phyloP scores from a whole-genome alignment of 2,888 invertebrate genomes.

The Notodonta ziczac region DNA sequence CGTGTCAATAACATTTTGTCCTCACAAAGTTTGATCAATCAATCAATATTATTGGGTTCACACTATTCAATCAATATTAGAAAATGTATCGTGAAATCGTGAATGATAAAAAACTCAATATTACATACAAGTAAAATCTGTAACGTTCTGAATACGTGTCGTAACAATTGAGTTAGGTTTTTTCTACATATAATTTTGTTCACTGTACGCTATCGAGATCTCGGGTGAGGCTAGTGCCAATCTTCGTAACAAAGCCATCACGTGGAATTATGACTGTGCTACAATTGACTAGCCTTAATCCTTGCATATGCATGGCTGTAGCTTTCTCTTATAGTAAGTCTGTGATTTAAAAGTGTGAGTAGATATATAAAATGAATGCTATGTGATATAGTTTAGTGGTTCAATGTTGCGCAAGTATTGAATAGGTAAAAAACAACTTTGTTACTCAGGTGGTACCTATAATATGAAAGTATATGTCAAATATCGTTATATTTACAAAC shows the following conservation, averaged over 20 bases:
- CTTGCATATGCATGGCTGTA: conserved; percentile 11
- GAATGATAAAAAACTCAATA: conserved; percentile 21
- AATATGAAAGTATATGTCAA: no score
- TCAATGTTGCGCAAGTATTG: no score
- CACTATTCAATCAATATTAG: conserved; percentile 7
- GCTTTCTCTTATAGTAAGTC: neutral
- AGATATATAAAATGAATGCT: neutral
- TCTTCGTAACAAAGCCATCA: conserved; percentile 43
- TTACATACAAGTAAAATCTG: conserved; percentile 27
- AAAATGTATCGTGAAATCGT: conserved; percentile 13
- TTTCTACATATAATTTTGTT: conserved; percentile 35
- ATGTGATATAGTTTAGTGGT: no score
- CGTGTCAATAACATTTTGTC: neutral
- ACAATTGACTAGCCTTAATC: conserved; percentile 38
- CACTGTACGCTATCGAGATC: conserved; percentile 23
- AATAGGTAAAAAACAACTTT: no score
- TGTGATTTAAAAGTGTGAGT: neutral
- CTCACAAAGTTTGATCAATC: neutral
- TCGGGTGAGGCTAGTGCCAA: conserved; percentile 24
- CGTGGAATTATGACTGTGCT: conserved; percentile 53
- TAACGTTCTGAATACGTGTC: conserved; percentile 51
- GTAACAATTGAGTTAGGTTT: conserved; percentile 42
- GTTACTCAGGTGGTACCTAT: no score
- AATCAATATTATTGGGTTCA: neutral
- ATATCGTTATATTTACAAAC: no score